Evolutionary conservation across 2,797 vertebrate genomes (phyloP), one percentile per base, ranked within the genome.

Genomic region (Orientallactaga sibirica): DNA sequence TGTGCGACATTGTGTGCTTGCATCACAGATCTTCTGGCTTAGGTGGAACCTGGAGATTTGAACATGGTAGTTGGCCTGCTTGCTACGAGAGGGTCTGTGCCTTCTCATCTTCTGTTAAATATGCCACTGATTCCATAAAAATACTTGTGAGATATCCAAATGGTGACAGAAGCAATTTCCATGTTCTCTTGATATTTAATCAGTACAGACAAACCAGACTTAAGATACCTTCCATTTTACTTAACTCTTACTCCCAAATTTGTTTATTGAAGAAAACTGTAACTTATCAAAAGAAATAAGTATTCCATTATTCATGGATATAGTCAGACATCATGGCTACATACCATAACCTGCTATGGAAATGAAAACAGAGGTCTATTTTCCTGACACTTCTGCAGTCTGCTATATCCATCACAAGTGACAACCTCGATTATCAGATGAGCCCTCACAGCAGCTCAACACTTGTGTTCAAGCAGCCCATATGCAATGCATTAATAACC

Each of bases 161-260:
- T 20, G 79, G 71, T 1, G 64, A 19, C 11, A 71, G 10, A 92
- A 89, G 41, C 70, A 86, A 89, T 2, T 37, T 41, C 25, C 19
- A 48, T 0, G 0, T 64, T 91, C 52, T 84, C 88, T 27, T 77
- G 67, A 43, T 58, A 90, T 66, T 92, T 85, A 66, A 66, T 64
- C 33, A 75, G 64, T 29, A 37, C 61, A 52, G 33, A 91, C 66
- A 52, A 29, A 14, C 15, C 41, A 25, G 16, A 78, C 29, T 86
- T 70, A 41, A 77, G 37, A 76, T 75, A 33, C n/a, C 86, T 77
- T 92, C 73, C 80, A 81, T 41, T 78, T 73, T 74, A 86, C 14
- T 24, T 52, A 93, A 71, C 33, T 90, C 85, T 93, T 84, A 48
- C 77, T 95, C 89, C 75, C 66, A 75, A 76, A 82, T 81, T 19